Base-by-base conservation (phyloP, 2,888 invertebrate genomes). In the Sicus ferrugineus region DNA sequence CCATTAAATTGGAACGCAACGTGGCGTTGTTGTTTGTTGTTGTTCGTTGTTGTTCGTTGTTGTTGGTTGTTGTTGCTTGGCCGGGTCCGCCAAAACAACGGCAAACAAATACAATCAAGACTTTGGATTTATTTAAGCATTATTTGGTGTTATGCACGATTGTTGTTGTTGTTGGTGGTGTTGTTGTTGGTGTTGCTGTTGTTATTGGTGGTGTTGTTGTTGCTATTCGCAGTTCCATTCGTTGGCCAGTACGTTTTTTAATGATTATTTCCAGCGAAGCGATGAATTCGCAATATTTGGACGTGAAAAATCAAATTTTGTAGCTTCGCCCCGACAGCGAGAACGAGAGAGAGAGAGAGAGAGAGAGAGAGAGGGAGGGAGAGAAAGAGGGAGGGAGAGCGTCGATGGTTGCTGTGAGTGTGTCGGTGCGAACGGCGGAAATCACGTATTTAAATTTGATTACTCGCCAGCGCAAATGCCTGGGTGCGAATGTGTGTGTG, bases 361-460 rank as follows among this genome's bases (percentile, higher is more conserved):
- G 23, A 19, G 38, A n/a, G 63, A 23, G 46, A 21, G 23, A n/a
- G 21, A 11, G 46, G 6, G 64, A 26, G 50, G 34, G 34, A 34
- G 34, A 14, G 34, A 1, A 3, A 3, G 48, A 6, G 48, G 16
- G 19, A 23, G 38, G 14, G 28, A 9, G 19, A 2, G 38, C 1
- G 34, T 28, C 11, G 11, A 21, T 52, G 21, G 9, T 19, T 19
- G 23, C 19, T 58, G 58, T 58, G 34, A 19, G 65, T n/a, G 65
- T 52, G 2, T 30, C 21, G 21, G 38, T 26, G 65, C 16, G 46
- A 38, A 66, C 50, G 67, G 38, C 67, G 70, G 72, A 70, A 73
- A 73, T 70, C 69, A 69, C 64, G 61, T 67, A 69, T 70, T 70
- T 72, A 69, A 70, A 72, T 72, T 72, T 72, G 70, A 72, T 72